Base-by-base conservation (phyloP, 2,797 vertebrate species). In the Bovichtus diacanthus region DNA sequence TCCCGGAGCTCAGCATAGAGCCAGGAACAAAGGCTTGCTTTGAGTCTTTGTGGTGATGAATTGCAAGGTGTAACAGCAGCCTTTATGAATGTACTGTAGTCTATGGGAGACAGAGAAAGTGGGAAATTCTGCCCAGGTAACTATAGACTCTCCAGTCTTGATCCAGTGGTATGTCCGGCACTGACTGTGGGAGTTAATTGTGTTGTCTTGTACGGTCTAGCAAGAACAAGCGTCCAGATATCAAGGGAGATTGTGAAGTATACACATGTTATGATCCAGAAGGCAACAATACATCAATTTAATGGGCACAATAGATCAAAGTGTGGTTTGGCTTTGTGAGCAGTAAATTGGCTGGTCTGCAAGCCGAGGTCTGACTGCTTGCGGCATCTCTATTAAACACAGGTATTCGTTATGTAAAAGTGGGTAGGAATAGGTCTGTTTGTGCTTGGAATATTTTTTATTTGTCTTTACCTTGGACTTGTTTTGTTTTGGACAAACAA, bases 1-100 rank as follows among this genome's bases (percentile, higher is more conserved):
- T 86, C 66, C 66, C 76, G 65, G 68, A 76, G 68, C 76, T 81
- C 19, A 56, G 63, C 43, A 49, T 53, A 64, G 73, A 82, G 55
- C 63, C 43, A 43, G 60, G 76, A 78, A 90, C 90, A 93, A 90
- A 90, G 82, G 53, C 70, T 41, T 18, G 43, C 88, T 87, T 87
- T 92, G 62, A 92, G 72, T 78, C 78, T 80, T 55, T 70, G 63
- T 58, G 73, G 71, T 61, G 86, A 87, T 82, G 77, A 85, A 91
- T 85, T 84, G 63, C 68, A 78, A 90, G 82, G 85, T 90, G 82
- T 85, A 82, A 72, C 81, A 71, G 77, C 70, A 23, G 41, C 63
- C 63, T 83, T 50, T 85, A 10, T 76, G 64, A 38, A 51, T 49
- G 23, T 47, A 43, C 63, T 84, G 65, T 15, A 19, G n/a, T n/a